Percentiles rank a stretch among this genome's conserved stretches.
Evolutionary conservation across 2,113 vertebrate species (phyloP).

Genomic region (Mustelus asterias): DNA sequence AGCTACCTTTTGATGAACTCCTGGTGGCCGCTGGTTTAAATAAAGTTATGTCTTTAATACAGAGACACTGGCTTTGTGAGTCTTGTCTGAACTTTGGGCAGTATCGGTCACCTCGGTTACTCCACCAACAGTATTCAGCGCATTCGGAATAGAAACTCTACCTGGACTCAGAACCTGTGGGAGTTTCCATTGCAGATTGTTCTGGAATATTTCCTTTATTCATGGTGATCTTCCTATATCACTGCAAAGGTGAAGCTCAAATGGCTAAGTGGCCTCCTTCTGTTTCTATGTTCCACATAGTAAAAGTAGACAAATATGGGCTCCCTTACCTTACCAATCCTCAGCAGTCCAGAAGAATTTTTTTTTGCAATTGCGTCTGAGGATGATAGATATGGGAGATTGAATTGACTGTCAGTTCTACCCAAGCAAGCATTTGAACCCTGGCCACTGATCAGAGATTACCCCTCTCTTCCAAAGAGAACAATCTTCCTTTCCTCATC

Average conservation of each 20-base stretch:
- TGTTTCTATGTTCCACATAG: neutral
- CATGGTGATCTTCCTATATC: neutral
- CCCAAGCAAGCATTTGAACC: neutral
- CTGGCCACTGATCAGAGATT: neutral
- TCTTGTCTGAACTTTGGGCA: too few species aligned
- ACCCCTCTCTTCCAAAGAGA: neutral
- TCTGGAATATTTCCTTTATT: neutral
- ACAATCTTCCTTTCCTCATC: neutral
- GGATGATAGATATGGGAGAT: neutral
- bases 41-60: too few species aligned
- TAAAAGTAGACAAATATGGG: neutral
- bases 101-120: too few species aligned
- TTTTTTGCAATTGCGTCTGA: neutral
- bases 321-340: neutral
- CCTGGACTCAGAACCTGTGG: neutral
- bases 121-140: neutral
- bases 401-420: neutral
- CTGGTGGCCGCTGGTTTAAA: too few species aligned
- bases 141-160: neutral
- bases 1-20: too few species aligned
- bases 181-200: neutral
- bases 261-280: too few species aligned
- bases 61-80: too few species aligned
- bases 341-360: neutral
- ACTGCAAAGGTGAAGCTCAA: neutral